Evolutionary conservation across 2,888 invertebrate genomes (phyloP), one percentile per base, ranked within the genome.

Genomic region (Noctua janthe): DNA sequence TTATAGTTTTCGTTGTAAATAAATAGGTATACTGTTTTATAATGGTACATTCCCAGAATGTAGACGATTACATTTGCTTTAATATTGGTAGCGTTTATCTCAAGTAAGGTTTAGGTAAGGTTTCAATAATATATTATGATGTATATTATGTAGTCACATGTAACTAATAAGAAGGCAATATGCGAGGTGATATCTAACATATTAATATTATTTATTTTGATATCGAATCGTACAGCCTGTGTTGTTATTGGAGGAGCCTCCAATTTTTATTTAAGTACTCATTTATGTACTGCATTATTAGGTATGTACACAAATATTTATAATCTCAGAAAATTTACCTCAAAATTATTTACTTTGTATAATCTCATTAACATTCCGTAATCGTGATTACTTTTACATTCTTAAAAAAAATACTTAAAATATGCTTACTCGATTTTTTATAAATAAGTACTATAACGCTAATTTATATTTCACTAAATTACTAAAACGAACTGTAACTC

Each of bases 41-140:
- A 92, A 92, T 89, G 80, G 78, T 82, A 94, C 95, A 95, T 96
- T 96, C 95, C 94, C 93, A 94, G 95, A 95, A 95, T 95, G 95
- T 95, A 94, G 93, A 88, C 89, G 89, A 87, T 92, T 93, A 92
- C 71, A 92, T 94, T 95, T 94, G 95, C 95, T 95, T 95, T 94
- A 94, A 93, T 93, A 92, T 92, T 91, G 87, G 92, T 94, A 94
- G 93, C 92, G 88, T 92, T 90, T 92, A 90, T 87, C 79, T 86
- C 87, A 79, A 74, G 72, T 90, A 90, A 88, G 85, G 35, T 89
- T 89, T 87, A 80, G 72, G 71, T 91, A 90, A 91, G 89, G 86
- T 91, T 91, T 90, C 84, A 90, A 88, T 89, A 93, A 82, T 74
- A 54, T 83, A 83, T 84, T 82, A 86, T 85, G 83, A 71, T 89